Evolutionary conservation across 2,113 vertebrate species (phyloP).

Genomic region (Setophaga coronata): DNA sequence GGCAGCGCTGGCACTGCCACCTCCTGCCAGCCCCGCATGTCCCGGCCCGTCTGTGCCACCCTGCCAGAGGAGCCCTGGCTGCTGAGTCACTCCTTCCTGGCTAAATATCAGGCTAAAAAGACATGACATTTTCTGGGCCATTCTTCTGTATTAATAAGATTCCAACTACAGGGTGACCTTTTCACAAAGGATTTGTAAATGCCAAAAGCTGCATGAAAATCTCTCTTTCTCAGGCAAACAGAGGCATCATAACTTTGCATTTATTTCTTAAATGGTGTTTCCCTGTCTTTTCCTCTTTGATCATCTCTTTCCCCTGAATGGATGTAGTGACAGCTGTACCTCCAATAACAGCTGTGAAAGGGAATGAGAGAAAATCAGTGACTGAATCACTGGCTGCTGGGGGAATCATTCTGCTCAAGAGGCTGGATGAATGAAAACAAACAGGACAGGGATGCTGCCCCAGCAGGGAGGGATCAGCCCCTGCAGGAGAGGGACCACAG

Average conservation of each 20-base stretch:
- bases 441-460: rapidly evolving
- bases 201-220: slow-evolving; percentile 80
- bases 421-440: background rate
- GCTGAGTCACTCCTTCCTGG: slow-evolving; percentile 63
- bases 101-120: slow-evolving; percentile 77
- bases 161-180: slow-evolving; percentile 79
- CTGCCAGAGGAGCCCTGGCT: background rate
- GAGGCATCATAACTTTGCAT: slow-evolving; percentile 55
- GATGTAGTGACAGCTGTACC: background rate
- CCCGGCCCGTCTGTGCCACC: background rate
- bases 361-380: background rate
- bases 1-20: rapidly evolving
- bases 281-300: background rate
- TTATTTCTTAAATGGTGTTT: slow-evolving; percentile 30
- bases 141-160: slow-evolving; percentile 78
- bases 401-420: background rate
- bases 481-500: background rate
- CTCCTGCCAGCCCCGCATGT: background rate
- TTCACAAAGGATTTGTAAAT: slow-evolving; percentile 86
- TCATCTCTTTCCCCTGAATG: background rate
- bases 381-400: rapidly evolving
- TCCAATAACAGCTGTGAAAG: background rate
- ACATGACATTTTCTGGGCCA: slow-evolving; percentile 78
- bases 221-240: slow-evolving; percentile 65
- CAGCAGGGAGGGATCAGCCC: background rate